Conservation (phyloP, 2,113 vertebrate genomes). For the Amia ocellicauda region DNA sequence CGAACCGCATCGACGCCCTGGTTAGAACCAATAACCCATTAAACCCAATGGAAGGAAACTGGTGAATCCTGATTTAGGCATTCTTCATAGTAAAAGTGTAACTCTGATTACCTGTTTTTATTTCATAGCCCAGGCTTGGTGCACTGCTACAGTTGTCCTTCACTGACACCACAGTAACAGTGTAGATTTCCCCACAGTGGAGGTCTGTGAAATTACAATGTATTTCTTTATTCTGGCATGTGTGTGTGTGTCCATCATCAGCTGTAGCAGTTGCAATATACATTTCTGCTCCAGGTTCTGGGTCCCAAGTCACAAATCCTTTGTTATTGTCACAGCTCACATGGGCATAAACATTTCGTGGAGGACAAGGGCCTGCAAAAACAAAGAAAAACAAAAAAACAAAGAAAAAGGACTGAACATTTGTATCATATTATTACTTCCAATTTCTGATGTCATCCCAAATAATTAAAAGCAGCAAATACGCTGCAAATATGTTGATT, state of each 20-base stretch:
- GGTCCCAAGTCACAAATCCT: constrained; percentile 50
- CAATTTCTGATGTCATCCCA: no score
- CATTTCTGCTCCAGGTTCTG: constrained; percentile 36
- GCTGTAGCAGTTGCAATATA: constrained; percentile 44
- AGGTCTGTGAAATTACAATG: constrained; percentile 52
- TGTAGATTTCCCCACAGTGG: constrained; percentile 46
- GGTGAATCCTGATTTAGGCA: no score
- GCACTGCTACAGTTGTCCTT: constrained; percentile 55
- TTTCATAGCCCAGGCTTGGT: constrained; percentile 41
- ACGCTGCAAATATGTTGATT: no score
- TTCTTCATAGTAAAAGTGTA: no score
- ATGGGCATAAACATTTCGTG: constrained; percentile 39
- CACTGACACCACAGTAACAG: constrained; percentile 44
- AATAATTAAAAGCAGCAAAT: no score
- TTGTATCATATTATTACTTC: no score
- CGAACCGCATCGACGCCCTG: no score
- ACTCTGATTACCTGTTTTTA: constrained; percentile 50
- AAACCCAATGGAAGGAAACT: no score
- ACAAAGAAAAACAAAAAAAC: no score
- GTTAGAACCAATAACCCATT: no score
- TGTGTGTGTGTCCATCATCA: constrained; percentile 18
- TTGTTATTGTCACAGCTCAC: constrained; percentile 53
- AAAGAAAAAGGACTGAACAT: no score
- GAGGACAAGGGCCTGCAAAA: constrained; percentile 58
- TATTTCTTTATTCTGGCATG: constrained; percentile 45